These are phyloP conservation scores for Patella vulgata DNA, from an alignment of 1,140 invertebrate species.

Conservation along the genomic window DNA sequence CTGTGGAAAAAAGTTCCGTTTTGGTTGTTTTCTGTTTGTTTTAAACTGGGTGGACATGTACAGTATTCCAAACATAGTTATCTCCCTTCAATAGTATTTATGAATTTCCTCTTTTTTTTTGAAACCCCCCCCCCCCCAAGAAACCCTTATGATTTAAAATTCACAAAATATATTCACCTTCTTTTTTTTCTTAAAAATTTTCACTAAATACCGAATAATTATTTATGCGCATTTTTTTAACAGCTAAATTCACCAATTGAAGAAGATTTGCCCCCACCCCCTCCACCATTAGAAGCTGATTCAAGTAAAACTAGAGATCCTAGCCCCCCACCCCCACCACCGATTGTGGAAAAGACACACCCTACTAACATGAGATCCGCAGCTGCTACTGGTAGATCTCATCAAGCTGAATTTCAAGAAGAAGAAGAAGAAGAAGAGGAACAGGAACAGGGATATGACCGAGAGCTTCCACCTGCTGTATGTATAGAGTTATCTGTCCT, in stretches of 20 bases:
- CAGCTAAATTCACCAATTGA: conserved; percentile 43
- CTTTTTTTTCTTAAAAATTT: too few species aligned
- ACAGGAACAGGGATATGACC: conserved; percentile 23
- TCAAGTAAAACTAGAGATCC: conserved; percentile 19
- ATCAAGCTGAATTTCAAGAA: conserved; percentile 15
- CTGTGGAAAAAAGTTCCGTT: too few species aligned
- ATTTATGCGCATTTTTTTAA: too few species aligned
- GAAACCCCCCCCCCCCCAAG: too few species aligned
- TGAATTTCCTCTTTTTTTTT: too few species aligned
- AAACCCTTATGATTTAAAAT: too few species aligned
- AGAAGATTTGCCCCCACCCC: conserved; percentile 54
- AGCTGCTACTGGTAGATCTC: conserved; percentile 4
- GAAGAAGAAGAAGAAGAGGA: conserved; percentile 19
- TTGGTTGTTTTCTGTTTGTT: too few species aligned
- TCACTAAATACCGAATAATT: too few species aligned
- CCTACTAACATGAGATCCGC: conserved; percentile 5
- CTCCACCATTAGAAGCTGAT: conserved; percentile 38
- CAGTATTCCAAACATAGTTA: too few species aligned
- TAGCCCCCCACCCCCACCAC: conserved; percentile 6
- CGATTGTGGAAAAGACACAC: conserved; percentile 17
- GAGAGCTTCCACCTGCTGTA: conserved; percentile 41
- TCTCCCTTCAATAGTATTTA: too few species aligned
- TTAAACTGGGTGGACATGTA: too few species aligned
- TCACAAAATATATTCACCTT: too few species aligned
- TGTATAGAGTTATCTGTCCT: conserved; percentile 6